phyloP scores from a whole-genome alignment of 2,113 vertebrate genomes.

The Perca fluviatilis region DNA sequence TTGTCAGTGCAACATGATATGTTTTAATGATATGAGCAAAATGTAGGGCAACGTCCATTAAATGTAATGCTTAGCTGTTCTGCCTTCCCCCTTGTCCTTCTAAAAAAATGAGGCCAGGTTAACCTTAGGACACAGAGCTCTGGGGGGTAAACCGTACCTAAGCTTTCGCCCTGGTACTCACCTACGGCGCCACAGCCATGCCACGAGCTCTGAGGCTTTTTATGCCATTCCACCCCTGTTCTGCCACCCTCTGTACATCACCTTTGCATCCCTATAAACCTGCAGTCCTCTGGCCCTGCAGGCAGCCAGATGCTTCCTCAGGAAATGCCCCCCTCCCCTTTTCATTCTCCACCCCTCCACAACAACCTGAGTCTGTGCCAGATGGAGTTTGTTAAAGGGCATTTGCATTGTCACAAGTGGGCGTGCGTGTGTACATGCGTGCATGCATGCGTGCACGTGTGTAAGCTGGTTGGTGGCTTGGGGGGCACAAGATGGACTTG shows the following conservation, averaged over 20 bases:
- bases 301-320: conserved; percentile 83
- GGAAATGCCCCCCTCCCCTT: conserved; percentile 67
- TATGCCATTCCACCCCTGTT: conserved; percentile 36
- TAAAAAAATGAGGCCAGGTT: conserved; percentile 65
- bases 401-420: conserved; percentile 67
- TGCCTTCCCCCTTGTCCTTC: conserved; percentile 29
- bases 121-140: conserved; percentile 56
- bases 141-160: conserved; percentile 41
- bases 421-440: not conserved
- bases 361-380: conserved; percentile 58
- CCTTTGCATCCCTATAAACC: conserved; percentile 71
- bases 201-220: conserved; percentile 20
- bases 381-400: conserved; percentile 70
- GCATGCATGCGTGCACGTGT: not conserved
- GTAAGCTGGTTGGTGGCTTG: not conserved
- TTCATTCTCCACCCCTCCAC: conserved; percentile 52
- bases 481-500: conserved; percentile 4
- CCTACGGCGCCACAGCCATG: conserved; percentile 2
- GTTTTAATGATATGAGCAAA: not conserved
- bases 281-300: conserved; percentile 59
- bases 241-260: conserved; percentile 50
- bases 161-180: conserved; percentile 20
- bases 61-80: conserved; percentile 9
- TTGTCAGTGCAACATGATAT: not conserved
- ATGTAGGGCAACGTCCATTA: not conserved